A percentile compares a stretch with the other conserved stretches of the same genome.
These are phyloP conservation scores for Nasonovia ribisnigri DNA, from an alignment of 2,888 invertebrate genomes.

Conservation along the genomic window DNA sequence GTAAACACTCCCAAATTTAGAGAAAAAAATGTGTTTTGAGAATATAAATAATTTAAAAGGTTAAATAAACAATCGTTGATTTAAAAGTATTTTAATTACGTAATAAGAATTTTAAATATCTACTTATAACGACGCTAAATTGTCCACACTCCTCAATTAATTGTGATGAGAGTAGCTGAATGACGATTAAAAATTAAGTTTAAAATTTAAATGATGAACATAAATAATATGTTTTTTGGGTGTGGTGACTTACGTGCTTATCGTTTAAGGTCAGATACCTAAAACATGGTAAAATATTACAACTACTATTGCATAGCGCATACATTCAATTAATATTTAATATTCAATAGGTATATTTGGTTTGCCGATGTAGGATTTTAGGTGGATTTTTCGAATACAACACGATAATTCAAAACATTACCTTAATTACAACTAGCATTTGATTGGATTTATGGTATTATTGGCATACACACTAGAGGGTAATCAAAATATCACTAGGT, in stretches of 20 bases:
- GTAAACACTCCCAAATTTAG: background rate
- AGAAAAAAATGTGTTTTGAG: background rate
- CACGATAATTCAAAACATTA: background rate
- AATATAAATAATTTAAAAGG: background rate
- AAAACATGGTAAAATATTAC: background rate
- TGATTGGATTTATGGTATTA: background rate
- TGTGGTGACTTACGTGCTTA: no score
- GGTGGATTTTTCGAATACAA: background rate
- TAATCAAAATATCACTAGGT: background rate
- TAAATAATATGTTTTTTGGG: background rate
- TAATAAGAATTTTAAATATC: background rate
- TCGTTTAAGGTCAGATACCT: no score
- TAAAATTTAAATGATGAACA: no score
- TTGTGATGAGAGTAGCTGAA: background rate
- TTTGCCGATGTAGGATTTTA: background rate
- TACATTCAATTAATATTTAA: no score
- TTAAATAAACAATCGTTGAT: background rate
- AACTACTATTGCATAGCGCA: background rate
- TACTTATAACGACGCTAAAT: background rate
- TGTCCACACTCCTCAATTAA: background rate
- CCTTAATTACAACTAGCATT: background rate
- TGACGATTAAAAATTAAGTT: background rate
- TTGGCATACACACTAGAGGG: background rate
- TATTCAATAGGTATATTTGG: background rate
- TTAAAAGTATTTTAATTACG: background rate